Percentiles rank a stretch among this genome's conserved stretches.
phyloP scores from a whole-genome alignment of 1,140 invertebrate species.

The Micrasema minimum region DNA sequence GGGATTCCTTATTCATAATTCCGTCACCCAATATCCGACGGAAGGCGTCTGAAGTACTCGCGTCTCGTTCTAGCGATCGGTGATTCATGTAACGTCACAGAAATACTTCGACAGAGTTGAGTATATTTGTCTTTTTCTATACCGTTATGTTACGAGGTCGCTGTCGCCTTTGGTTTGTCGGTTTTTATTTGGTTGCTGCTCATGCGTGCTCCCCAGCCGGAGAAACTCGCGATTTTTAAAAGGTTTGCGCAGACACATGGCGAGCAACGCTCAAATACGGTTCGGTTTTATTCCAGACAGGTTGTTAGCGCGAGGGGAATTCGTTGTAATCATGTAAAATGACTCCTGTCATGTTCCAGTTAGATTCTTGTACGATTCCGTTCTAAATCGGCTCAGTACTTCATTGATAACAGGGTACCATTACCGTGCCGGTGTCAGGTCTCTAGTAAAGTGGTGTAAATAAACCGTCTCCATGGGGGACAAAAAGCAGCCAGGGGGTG shows the following conservation, averaged over 20 bases:
- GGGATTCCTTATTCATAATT: conserved; percentile 1
- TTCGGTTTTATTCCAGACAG: conserved; percentile 8
- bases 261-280: conserved; percentile 3
- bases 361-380: conserved; percentile 8
- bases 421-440: conserved; percentile 4
- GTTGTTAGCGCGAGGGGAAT: not conserved
- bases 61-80: conserved; percentile 8
- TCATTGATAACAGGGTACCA: too few relatives aligned
- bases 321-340: not conserved
- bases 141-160: not conserved
- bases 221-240: not conserved
- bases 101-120: not conserved
- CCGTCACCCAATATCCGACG: not conserved
- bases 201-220: conserved; percentile 7
- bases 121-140: conserved; percentile 1
- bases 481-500: conserved; percentile 50
- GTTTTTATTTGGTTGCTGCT: not conserved
- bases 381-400: conserved; percentile 20
- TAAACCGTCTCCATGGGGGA: conserved; percentile 45
- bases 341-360: not conserved
- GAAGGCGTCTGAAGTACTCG: not conserved
- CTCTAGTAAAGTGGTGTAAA: conserved; percentile 23
- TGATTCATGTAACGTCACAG: not conserved
- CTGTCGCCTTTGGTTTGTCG: not conserved
- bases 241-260: conserved; percentile 28